Percentiles rank a stretch among this genome's conserved stretches.
Evolutionary conservation across 2,113 vertebrate genomes (phyloP).

Genomic region (Cathartes aura): DNA sequence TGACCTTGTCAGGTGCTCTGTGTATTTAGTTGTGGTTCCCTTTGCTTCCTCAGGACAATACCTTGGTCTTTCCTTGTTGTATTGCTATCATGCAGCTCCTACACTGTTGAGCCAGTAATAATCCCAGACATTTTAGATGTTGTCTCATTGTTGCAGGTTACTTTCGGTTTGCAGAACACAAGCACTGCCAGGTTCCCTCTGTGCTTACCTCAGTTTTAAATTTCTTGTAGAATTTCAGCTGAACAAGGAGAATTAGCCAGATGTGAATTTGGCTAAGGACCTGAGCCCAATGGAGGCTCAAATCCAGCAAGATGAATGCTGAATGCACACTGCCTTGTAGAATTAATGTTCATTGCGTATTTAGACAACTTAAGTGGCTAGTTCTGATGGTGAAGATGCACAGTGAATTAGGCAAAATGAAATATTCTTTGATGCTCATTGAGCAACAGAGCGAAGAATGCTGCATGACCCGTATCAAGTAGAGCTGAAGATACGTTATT

Average conservation of each 20-base stretch:
- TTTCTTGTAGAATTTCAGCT: neutral
- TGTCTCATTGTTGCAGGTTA: neutral
- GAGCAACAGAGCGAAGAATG: neutral
- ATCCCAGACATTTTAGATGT: neutral
- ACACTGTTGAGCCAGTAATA: neutral
- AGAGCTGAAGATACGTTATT: neutral
- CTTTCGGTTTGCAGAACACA: neutral
- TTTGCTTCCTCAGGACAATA: neutral
- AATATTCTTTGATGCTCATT: neutral
- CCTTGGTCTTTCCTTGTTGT: neutral
- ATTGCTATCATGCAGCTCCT: neutral
- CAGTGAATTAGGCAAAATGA: slow-evolving; percentile 13
- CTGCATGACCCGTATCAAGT: neutral
- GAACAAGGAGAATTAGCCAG: neutral
- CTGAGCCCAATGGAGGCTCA: neutral
- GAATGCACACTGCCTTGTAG: neutral
- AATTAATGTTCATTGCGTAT: neutral
- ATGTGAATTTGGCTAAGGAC: neutral
- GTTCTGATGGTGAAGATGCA: neutral
- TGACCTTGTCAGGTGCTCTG: neutral
- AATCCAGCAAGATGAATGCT: neutral
- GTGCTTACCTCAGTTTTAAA: neutral
- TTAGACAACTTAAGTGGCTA: slow-evolving; percentile 29
- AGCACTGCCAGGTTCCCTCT: neutral
- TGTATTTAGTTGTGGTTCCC: neutral